A percentile compares a stretch with the other conserved stretches of the same genome.
Evolutionary conservation across 2,888 invertebrate genomes (phyloP).

Genomic region (Drosophila planitibia): DNA sequence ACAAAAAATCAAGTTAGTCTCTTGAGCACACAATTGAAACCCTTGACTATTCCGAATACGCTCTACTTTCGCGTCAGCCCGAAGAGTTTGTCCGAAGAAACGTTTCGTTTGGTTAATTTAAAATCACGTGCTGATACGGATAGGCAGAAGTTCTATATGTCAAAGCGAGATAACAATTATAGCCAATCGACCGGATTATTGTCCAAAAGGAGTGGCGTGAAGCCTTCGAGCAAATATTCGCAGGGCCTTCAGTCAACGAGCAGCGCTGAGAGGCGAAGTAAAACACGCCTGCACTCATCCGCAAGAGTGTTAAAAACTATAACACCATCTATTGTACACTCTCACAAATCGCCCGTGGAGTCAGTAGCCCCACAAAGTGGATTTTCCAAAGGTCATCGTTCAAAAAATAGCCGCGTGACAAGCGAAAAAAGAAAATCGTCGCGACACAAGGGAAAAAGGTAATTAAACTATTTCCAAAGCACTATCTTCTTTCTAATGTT

Average conservation of each 20-base stretch:
- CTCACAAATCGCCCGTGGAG: slow-evolving; percentile 77
- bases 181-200: slow-evolving; percentile 92
- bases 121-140: slow-evolving; percentile 86
- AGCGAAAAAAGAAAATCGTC: slow-evolving; percentile 59
- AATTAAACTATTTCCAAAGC: not conserved
- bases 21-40: slow-evolving; percentile 86
- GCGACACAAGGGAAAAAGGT: slow-evolving; percentile 75
- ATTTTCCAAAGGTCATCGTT: slow-evolving; percentile 50
- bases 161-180: slow-evolving; percentile 88
- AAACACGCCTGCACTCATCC: slow-evolving; percentile 88
- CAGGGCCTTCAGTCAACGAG: slow-evolving; percentile 91
- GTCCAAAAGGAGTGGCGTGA: slow-evolving; percentile 92
- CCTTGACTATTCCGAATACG: slow-evolving; percentile 93
- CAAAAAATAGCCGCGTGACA: slow-evolving; percentile 49
- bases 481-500: not conserved
- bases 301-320: slow-evolving; percentile 91
- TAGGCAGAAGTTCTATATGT: slow-evolving; percentile 82
- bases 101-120: slow-evolving; percentile 92
- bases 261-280: slow-evolving; percentile 87
- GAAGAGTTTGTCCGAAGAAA: slow-evolving; percentile 93
- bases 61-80: slow-evolving; percentile 93
- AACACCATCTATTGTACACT: slow-evolving; percentile 86
- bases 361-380: slow-evolving; percentile 35
- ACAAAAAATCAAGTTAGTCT: slow-evolving; percentile 26
- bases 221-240: slow-evolving; percentile 94